Base-by-base conservation (phyloP, 2,113 vertebrate species). In the Vulpes ferrilata region DNA sequence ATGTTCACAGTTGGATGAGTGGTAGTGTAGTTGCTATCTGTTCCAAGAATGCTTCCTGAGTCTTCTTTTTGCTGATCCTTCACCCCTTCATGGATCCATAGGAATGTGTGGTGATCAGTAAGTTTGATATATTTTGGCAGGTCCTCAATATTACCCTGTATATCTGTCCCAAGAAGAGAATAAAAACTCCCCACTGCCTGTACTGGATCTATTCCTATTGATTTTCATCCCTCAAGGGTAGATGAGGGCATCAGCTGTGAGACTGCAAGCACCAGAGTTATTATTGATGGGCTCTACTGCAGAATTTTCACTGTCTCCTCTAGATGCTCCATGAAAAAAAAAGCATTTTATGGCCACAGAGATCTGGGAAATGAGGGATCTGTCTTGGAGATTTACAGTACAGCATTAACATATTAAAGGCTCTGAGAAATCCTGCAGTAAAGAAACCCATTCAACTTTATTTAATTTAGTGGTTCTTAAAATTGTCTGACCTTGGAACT, bases 381-480 rank as follows among this genome's bases (percentile, higher is more conserved):
- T 23, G 5, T 82, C 67, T 76, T 69, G n/a, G 53, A 90, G 76
- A 79, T 57, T 87, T 55, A 73, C 5, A 87, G 32, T 67, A n/a
- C 20, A 27, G n/a, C 62, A 65, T 64, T 38, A 90, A 80, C 3
- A 57, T 93, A 30, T n/a, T 93, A 73, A 91, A 88, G 69, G n/a
- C 73, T 64, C 62, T 60, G 64, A 84, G 86, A 88, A 93, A 60
- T 60, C 15, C 55, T 90, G 15, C 19, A 87, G 23, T n/a, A 81
- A 95, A 35, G 12, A 88, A 93, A 30, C 2, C 35, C 10, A 27
- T 82, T 93, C 90, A 30, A 51, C 35, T 87, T 80, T 17, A 53
- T 53, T 91, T 92, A 73, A 74, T 74, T 73, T 78, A 90, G 19
- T 90, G 35, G 27, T 78, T 93, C 55, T 51, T 71, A 79, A 93